A percentile compares a stretch with the other conserved stretches of the same genome.
These are phyloP conservation scores for Piaya cayana DNA, from an alignment of 2,113 vertebrate genomes.

Conservation along the genomic window DNA sequence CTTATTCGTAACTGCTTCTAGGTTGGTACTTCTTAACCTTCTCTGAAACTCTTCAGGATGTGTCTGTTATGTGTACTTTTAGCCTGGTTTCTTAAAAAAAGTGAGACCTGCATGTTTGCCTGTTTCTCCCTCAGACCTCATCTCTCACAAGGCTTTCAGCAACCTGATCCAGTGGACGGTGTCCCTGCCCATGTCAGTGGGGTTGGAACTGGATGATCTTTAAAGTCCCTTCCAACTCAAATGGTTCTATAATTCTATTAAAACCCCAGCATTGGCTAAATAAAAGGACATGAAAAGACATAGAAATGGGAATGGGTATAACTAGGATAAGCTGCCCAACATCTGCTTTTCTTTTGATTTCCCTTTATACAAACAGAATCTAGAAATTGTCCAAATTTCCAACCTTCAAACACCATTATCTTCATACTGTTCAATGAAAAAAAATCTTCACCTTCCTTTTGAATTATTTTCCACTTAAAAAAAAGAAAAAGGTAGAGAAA, in stretches of 20 bases:
- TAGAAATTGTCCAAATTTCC: neutral
- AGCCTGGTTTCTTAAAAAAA: neutral
- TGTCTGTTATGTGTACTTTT: neutral
- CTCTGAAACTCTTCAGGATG: neutral
- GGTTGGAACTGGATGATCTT: no score
- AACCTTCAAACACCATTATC: neutral
- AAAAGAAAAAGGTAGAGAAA: neutral
- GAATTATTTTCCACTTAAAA: neutral
- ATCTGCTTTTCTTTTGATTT: neutral
- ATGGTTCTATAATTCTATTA: neutral
- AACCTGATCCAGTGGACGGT: no score
- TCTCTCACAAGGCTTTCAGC: neutral
- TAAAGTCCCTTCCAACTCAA: no score
- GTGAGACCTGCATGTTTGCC: neutral
- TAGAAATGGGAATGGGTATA: neutral
- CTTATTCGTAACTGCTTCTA: neutral
- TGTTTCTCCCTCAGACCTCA: neutral
- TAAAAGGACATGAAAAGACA: neutral
- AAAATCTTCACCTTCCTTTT: neutral
- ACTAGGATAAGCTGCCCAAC: neutral
- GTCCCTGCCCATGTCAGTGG: no score
- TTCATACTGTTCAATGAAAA: neutral
- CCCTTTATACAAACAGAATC: neutral
- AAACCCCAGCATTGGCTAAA: neutral
- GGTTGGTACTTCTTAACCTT: neutral